These are phyloP conservation scores for Holothuria scabra DNA, from an alignment of 53 echinoderm and acorn worm genomes.

Conservation along the genomic window DNA sequence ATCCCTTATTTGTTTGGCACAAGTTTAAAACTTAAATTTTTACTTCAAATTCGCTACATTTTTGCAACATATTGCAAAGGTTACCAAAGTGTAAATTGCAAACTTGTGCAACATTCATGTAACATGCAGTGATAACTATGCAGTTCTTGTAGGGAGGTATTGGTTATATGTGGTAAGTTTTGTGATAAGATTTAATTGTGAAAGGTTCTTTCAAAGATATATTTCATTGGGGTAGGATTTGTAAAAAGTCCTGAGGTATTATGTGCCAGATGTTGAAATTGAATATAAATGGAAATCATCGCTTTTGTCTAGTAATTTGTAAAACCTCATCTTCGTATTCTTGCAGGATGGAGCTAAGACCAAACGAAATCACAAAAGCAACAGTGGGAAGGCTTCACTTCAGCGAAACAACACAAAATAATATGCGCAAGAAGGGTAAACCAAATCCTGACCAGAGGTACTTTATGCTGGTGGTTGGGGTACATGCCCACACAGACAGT, in stretches of 20 bases:
- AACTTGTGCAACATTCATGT: no score
- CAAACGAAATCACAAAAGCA: conserved; percentile 83
- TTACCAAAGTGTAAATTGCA: no score
- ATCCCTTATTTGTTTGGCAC: no score
- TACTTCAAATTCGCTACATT: no score
- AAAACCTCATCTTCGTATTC: neutral
- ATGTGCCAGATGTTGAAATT: neutral
- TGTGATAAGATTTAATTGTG: no score
- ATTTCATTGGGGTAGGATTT: neutral
- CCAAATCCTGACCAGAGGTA: conserved; percentile 97
- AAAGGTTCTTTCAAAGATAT: no score
- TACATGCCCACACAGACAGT: conserved; percentile 76
- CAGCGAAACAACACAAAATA: conserved; percentile 97
- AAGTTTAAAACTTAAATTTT: no score
- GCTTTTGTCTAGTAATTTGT: neutral
- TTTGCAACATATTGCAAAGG: no score
- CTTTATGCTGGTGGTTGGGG: conserved; percentile 91
- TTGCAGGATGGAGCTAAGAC: conserved; percentile 75
- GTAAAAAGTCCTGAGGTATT: neutral
- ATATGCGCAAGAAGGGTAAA: conserved; percentile 99
- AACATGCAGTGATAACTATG: no score
- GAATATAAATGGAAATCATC: neutral
- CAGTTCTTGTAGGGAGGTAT: no score
- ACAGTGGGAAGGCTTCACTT: conserved; percentile 95
- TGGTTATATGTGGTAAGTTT: no score